These are phyloP conservation scores for Vulpes ferrilata DNA, from an alignment of 2,113 vertebrate genomes.

Conservation along the genomic window DNA sequence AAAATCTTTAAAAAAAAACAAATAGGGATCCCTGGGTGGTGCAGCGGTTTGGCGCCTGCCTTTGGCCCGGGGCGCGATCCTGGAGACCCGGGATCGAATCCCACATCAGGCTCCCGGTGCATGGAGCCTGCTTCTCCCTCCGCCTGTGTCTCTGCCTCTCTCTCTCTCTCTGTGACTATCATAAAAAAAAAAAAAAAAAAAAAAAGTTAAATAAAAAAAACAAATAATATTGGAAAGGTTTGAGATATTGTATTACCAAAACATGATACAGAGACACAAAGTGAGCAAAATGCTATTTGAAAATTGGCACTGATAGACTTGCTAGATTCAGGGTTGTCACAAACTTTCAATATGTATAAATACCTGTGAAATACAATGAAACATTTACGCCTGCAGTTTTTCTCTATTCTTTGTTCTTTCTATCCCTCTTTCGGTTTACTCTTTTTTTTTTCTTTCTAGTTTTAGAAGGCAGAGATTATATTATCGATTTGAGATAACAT, in stretches of 20 bases:
- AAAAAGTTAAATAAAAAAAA: no score
- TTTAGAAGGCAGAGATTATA: neutral
- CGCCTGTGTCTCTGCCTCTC: no score
- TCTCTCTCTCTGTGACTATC: no score
- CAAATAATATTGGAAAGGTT: neutral
- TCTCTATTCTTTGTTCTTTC: neutral
- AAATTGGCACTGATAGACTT: neutral
- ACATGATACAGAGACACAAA: neutral
- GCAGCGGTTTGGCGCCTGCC: no score
- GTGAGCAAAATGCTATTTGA: neutral
- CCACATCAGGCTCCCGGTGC: no score
- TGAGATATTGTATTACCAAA: neutral
- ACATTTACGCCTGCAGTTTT: neutral
- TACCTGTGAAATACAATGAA: neutral
- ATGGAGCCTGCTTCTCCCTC: no score
- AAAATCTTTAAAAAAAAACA: no score
- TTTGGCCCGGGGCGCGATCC: no score
- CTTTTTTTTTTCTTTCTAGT: neutral
- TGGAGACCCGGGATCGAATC: no score
- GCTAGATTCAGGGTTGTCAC: neutral
- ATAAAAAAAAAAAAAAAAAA: no score
- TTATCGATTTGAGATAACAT: neutral
- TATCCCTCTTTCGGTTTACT: neutral
- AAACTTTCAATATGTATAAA: neutral
- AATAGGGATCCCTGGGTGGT: no score